Conservation (phyloP, 2,797 vertebrate species). For the Enteromius trimaculatus region DNA sequence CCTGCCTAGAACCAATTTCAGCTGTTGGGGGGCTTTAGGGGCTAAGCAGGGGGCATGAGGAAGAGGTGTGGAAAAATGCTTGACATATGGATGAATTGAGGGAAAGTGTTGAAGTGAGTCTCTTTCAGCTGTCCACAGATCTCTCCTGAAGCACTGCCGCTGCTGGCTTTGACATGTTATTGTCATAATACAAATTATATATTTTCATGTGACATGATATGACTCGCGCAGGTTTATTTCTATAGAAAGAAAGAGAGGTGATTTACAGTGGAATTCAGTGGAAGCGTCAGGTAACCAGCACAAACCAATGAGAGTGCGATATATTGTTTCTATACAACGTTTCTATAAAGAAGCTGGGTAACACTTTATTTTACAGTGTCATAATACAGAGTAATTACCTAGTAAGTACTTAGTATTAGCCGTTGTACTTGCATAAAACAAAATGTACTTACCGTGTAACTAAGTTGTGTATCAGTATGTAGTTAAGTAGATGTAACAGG, state of each 20-base stretch:
- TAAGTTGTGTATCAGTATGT: too few relatives aligned
- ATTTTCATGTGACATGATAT: not conserved
- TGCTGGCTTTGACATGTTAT: not conserved
- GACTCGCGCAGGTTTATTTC: too few relatives aligned
- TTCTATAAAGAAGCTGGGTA: not conserved
- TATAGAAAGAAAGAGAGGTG: not conserved
- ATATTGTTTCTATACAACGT: not conserved
- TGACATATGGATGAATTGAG: not conserved
- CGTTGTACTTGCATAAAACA: too few relatives aligned
- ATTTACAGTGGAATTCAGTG: not conserved
- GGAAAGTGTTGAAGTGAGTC: slow-evolving; percentile 3
- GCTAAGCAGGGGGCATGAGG: not conserved
- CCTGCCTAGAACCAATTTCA: slow-evolving; percentile 4
- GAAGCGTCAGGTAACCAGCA: not conserved
- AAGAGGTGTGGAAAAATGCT: slow-evolving; percentile 7
- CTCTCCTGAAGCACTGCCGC: not conserved
- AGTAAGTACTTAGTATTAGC: too few relatives aligned
- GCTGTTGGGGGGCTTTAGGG: slow-evolving; percentile 3
- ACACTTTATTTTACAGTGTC: too few relatives aligned
- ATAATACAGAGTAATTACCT: too few relatives aligned
- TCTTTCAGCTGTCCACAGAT: slow-evolving; percentile 23
- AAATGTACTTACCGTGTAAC: too few relatives aligned
- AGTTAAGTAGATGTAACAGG: too few relatives aligned
- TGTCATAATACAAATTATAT: not conserved
- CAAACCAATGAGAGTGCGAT: not conserved